Percentiles rank a stretch among this genome's conserved stretches.
Conservation (phyloP, 2,113 vertebrate species). For the Eulemur macaco region DNA sequence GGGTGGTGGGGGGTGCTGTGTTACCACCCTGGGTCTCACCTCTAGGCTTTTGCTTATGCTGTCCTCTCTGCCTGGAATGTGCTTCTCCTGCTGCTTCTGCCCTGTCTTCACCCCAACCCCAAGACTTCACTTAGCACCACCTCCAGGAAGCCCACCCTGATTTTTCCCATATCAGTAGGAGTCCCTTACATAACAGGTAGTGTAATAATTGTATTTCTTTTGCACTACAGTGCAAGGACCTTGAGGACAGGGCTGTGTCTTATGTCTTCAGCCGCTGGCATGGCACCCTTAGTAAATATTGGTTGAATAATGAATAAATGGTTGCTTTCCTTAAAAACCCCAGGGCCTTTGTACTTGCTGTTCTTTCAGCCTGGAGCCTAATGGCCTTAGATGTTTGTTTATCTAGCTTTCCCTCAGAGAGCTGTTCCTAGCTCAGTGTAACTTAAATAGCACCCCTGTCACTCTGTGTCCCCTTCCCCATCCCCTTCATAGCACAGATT, state of each 20-base stretch:
- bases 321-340: neutral
- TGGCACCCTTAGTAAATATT: neutral
- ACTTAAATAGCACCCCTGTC: neutral
- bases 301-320: neutral
- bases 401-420: neutral
- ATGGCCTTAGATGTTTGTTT: neutral
- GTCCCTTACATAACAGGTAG: neutral
- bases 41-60: neutral
- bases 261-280: neutral
- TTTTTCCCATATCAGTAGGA: neutral
- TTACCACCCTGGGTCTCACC: neutral
- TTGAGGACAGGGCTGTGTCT: neutral
- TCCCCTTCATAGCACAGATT: neutral
- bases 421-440: neutral
- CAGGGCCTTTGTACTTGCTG: neutral
- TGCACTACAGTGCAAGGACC: neutral
- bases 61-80: neutral
- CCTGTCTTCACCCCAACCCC: neutral
- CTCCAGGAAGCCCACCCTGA: neutral
- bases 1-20: neutral
- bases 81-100: neutral
- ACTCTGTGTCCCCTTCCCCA: neutral
- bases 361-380: neutral
- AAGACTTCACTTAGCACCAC: neutral
- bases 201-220: neutral